A percentile compares a stretch with the other conserved stretches of the same genome.
phyloP scores from a whole-genome alignment of 1,140 invertebrate genomes.

The Macrocentrus cingulum region DNA sequence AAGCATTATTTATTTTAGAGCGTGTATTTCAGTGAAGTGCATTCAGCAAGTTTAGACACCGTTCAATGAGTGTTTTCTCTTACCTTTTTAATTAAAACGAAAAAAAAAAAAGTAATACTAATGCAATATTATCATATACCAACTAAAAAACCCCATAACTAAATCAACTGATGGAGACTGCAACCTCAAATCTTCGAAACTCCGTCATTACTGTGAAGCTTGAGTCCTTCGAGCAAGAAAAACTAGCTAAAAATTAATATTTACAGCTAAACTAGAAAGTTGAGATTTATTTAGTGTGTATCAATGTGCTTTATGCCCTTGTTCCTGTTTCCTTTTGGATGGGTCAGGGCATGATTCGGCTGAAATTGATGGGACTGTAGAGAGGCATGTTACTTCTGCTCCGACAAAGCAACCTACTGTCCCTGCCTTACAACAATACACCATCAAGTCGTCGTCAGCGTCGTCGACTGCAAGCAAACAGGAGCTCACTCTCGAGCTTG shows the following conservation, averaged over 20 bases:
- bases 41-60: slow-evolving; percentile 47
- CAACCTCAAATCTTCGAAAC: slow-evolving; percentile 2
- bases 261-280: slow-evolving; percentile 48
- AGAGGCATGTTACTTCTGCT: slow-evolving; percentile 57
- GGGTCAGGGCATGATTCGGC: slow-evolving; percentile 59
- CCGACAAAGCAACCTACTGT: slow-evolving; percentile 55
- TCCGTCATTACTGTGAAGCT: neutral
- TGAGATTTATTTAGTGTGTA: slow-evolving; percentile 56
- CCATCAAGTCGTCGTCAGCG: slow-evolving; percentile 39
- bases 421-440: slow-evolving; percentile 52
- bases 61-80: slow-evolving; percentile 46
- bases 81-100: no score
- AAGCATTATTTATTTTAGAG: no score
- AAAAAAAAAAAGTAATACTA: slow-evolving; percentile 34
- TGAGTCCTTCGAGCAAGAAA: slow-evolving; percentile 4
- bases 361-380: slow-evolving; percentile 59
- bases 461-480: slow-evolving; percentile 34
- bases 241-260: slow-evolving; percentile 18
- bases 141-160: slow-evolving; percentile 37
- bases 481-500: slow-evolving; percentile 50
- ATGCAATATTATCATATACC: slow-evolving; percentile 52
- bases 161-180: slow-evolving; percentile 17
- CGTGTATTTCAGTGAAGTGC: slow-evolving; percentile 50
- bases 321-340: slow-evolving; percentile 60
- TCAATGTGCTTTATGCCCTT: slow-evolving; percentile 61